Evolutionary conservation across 2,888 invertebrate species (phyloP).

Genomic region (Drosophila meridionalis): DNA sequence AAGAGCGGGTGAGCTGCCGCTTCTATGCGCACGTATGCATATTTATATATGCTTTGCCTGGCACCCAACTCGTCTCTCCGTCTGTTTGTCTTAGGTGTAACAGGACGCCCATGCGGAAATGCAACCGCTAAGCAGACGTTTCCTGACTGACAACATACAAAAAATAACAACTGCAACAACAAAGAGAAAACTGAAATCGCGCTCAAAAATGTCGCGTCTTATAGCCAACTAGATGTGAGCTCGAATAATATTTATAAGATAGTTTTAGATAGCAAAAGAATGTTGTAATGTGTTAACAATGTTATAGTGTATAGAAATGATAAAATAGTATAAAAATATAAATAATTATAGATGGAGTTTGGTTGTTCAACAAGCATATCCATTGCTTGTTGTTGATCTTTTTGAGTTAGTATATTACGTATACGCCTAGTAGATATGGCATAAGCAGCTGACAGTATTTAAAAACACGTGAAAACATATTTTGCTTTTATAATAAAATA

Average conservation of each 20-base stretch:
- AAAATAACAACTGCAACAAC: conserved; percentile 7
- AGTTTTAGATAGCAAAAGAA: neutral
- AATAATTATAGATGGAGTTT: no score
- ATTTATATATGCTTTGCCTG: conserved; percentile 48
- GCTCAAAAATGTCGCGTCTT: neutral
- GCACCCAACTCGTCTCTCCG: conserved; percentile 4
- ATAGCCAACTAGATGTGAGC: neutral
- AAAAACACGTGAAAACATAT: no score
- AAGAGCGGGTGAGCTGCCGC: neutral
- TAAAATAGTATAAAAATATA: no score
- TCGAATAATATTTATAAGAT: neutral
- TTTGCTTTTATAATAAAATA: no score
- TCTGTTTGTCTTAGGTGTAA: conserved; percentile 14
- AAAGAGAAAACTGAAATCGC: neutral
- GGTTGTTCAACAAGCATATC: no score
- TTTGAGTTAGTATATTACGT: no score
- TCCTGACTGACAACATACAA: conserved; percentile 46
- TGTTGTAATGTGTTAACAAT: neutral
- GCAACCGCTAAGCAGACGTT: conserved; percentile 74
- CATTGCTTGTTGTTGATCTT: no score
- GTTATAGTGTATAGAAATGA: no score
- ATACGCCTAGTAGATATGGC: no score
- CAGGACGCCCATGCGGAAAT: conserved; percentile 58
- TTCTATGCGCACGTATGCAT: conserved; percentile 62
- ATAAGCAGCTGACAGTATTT: no score